Base-by-base conservation (phyloP, 2,113 vertebrate genomes). In the Thalassoma bifasciatum region DNA sequence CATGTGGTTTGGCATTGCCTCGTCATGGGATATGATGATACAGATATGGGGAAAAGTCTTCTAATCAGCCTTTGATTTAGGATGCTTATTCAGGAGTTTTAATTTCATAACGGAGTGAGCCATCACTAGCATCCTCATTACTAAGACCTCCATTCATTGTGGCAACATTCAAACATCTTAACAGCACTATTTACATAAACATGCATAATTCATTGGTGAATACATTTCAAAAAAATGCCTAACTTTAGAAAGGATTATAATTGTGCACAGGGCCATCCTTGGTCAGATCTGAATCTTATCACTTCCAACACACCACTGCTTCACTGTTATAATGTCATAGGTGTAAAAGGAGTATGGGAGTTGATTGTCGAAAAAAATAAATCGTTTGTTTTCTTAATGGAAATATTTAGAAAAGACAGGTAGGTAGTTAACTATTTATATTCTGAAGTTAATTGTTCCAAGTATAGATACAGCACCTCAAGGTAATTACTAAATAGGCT, bases 301-400 rank as follows among this genome's bases (percentile, higher is more conserved):
- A 75, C 59, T 73, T 85, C 60, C 46, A 81, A 76, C 51, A 69
- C 49, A 51, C 37, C 46, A 64, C 58, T 66, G 21, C 10, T 2
- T 66, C 42, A n/a, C 16, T 62, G 59, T 26, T 37, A 66, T 67
- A 59, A 75, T 75, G 36, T 77, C 34, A 37, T 12, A 13, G 30
- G 47, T 47, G 34, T n/a, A 56, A 14, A 56, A 22, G 22, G 37
- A 66, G 50, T 79, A 30, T 79, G 53, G 13, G 60, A 68, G 37
- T 73, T 68, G 50, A 47, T 46, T 6, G 52, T 4, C 11, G 21
- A n/a, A 65, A 30, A 59, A 49, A 22, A 56, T 23, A 49, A 22
- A 56, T 23, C 37, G 22, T 2, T 37, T 60, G 26, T 61, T 46
- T 65, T 57, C 37, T 26, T 58, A 71, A n/a, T 46, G 6, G 26